Conservation (phyloP, 2,888 invertebrate genomes). For the Limenitis camilla region DNA sequence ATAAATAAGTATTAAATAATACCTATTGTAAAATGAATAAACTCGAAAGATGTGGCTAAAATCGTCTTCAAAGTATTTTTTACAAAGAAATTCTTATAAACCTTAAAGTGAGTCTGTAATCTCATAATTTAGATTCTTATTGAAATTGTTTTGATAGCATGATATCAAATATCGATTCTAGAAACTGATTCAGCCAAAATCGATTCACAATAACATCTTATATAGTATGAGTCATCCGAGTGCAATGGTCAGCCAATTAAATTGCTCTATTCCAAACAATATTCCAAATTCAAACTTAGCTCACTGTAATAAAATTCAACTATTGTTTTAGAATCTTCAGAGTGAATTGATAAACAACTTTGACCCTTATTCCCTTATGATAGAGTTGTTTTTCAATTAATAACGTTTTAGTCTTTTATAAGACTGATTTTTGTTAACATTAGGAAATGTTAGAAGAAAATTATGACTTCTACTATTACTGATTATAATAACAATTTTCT, state of each 20-base stretch:
- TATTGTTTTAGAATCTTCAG: conserved; percentile 7
- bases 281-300: conserved; percentile 32
- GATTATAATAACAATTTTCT: too few species aligned
- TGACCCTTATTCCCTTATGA: neutral
- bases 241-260: conserved; percentile 45
- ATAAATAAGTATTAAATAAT: too few species aligned
- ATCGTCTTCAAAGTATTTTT: too few species aligned
- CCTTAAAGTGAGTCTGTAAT: too few species aligned
- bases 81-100: too few species aligned
- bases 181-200: neutral
- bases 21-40: too few species aligned
- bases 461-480: too few species aligned
- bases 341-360: conserved; percentile 1
- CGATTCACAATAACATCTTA: neutral
- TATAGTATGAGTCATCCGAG: conserved; percentile 48
- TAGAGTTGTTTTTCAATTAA: conserved; percentile 6
- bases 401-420: neutral
- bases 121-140: too few species aligned
- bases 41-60: too few species aligned
- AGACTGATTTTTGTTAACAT: neutral
- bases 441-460: too few species aligned
- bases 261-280: conserved; percentile 38
- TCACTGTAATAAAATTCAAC: conserved; percentile 14
- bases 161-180: too few species aligned
- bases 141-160: too few species aligned